Base-by-base conservation (phyloP, 2,888 invertebrate species). In the Diachrysia chrysitis region DNA sequence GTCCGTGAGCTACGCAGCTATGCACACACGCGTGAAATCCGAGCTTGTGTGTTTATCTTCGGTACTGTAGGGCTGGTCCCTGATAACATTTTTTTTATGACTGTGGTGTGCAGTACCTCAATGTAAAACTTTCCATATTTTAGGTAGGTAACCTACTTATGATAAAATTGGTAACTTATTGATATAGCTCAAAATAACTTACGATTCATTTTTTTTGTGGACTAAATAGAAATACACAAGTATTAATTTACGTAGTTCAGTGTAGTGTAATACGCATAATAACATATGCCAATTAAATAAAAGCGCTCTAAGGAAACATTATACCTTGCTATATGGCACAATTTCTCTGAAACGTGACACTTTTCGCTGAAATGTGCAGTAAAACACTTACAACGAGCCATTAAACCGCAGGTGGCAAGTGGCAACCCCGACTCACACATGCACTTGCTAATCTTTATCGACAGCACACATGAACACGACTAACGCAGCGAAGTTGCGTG, bases 401-500 rank as follows among this genome's bases (percentile, higher is more conserved):
- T 81, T 73, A 79, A 69, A 71, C 69, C 81, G 63, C 76, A 78
- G 81, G 81, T 76, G 79, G 71, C 71, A 78, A 73, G 76, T 86
- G 84, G 82, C 83, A 82, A 68, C 78, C 78, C 76, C 66, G 42
- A 76, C 71, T 64, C 79, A 75, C 77, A 78, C 74, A 68, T 29
- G n/a, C 37, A 54, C 51, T 56, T 71, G 67, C 71, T 64, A 82
- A 92, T 90, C 90, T 90, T 91, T 91, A 89, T 89, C 87, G 84
- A 87, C 83, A 83, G 85, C 87, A 83, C 83, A 66, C 51, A 48
- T 42, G 51, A 55, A 78, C 63, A 64, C 61, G 78, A 89, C 90
- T 88, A 89, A 89, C 88, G 87, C 88, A 89, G 85, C 87, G 85
- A 74, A 80, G 84, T 85, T 91, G 89, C 90, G 90, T 90, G 89